Percentiles rank a stretch among this genome's conserved stretches.
Conservation (phyloP, 2,113 vertebrate species). For the Eublepharis macularius region DNA sequence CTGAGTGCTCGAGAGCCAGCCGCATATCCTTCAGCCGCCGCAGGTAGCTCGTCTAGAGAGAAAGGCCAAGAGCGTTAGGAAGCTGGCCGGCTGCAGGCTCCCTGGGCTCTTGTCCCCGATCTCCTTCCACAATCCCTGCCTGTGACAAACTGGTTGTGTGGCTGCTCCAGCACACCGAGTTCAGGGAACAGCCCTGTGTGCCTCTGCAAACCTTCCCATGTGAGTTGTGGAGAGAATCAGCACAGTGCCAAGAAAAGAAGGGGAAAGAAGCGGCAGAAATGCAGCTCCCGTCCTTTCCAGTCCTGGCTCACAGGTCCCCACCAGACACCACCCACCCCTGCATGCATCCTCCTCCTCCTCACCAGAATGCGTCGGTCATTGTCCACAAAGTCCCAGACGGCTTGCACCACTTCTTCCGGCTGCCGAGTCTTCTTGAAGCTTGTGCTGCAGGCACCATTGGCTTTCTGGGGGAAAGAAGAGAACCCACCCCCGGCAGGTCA, state of each 20-base stretch:
- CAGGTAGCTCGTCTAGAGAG: conserved; percentile 79
- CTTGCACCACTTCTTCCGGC: conserved; percentile 82
- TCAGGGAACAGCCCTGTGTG: too few species aligned
- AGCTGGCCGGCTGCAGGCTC: too few species aligned
- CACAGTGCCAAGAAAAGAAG: too few species aligned
- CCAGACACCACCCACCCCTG: fast-evolving
- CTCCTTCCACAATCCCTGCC: not conserved
- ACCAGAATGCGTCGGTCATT: conserved; percentile 81
- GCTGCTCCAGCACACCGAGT: too few species aligned
- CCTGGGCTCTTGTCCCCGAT: not conserved
- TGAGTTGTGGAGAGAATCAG: too few species aligned
- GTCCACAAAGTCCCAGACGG: conserved; percentile 83
- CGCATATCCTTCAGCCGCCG: conserved; percentile 79
- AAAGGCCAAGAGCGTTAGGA: not conserved
- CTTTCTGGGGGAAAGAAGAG: conserved; percentile 72
- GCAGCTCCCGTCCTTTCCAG: too few species aligned
- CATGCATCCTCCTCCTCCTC: conserved; percentile 10
- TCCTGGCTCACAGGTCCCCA: not conserved
- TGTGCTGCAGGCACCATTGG: conserved; percentile 85
- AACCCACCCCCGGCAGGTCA: too few species aligned
- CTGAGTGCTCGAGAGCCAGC: conserved; percentile 78
- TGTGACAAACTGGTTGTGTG: too few species aligned
- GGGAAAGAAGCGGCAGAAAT: too few species aligned
- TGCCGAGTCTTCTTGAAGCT: conserved; percentile 89
- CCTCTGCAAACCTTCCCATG: too few species aligned